Evolutionary conservation across 2,797 vertebrate genomes (phyloP).

Genomic region (Epinephelus coioides): DNA sequence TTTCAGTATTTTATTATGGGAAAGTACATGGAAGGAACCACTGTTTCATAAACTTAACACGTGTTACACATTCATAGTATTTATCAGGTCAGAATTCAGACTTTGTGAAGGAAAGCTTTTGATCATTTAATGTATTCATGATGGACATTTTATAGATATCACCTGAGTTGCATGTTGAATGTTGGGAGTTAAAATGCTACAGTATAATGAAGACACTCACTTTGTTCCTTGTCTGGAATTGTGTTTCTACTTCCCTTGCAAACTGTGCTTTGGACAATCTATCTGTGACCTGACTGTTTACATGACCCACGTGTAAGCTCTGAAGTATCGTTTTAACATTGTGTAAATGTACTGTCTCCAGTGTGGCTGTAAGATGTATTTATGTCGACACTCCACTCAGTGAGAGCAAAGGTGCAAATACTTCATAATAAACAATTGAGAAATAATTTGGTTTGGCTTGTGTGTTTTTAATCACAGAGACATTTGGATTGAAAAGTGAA

Average conservation of each 20-base stretch:
- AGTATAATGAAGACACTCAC: conserved; percentile 12
- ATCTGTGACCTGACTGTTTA: conserved; percentile 7
- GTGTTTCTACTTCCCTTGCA: conserved; percentile 21
- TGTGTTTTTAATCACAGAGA: background rate
- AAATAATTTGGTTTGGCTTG: background rate
- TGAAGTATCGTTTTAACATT: conserved; percentile 11
- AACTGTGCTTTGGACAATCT: conserved; percentile 20
- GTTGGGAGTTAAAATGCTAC: background rate
- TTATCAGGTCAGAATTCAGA: conserved; percentile 23
- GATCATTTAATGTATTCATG: background rate
- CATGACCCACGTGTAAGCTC: conserved; percentile 5
- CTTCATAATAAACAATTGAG: conserved; percentile 30
- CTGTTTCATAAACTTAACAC: background rate
- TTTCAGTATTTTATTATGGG: conserved; percentile 14
- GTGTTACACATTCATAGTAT: background rate
- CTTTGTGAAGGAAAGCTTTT: background rate
- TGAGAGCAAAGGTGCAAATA: background rate
- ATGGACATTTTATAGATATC: background rate
- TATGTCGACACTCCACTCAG: background rate
- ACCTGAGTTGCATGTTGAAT: background rate
- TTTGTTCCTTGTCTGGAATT: conserved; percentile 10
- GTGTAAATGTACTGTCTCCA: conserved; percentile 15
- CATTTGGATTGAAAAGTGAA: background rate
- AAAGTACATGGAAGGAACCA: background rate
- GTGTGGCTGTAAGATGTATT: conserved; percentile 14